Evolutionary conservation across 2,113 vertebrate genomes (phyloP), one percentile per base, ranked within the genome.

Genomic region (Malurus cyaneus): DNA sequence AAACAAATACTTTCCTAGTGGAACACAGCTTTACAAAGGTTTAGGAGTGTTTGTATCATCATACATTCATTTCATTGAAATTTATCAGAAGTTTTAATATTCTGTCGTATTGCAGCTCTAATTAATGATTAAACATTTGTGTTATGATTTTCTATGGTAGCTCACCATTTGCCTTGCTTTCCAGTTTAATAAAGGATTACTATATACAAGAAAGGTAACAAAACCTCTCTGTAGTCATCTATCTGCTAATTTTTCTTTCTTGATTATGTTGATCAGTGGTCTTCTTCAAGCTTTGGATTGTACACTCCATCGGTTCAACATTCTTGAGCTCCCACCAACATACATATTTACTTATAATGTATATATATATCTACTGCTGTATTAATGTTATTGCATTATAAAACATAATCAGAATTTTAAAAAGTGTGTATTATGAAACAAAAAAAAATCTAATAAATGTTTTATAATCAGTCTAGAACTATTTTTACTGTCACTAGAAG

Each of bases 271-370:
- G 15, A 28, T 85, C 5, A 34, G 15, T 47, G 18, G 2, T 94
- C 23, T 87, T 94, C 26, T 87, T 29, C 26, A 49, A 39, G 4
- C 14, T 59, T 53, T 15, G 7, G n/a, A n/a, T 74, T 2, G 2
- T 2, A 1, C 2, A 18, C 8, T 1, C 4, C 5, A 36, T 69
- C 23, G 39, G 18, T 2, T 39, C 36, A 61, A 42, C 32, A 3
- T 12, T 39, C 54, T n/a, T 65, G 21, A 57, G n/a, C 14, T 36
- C 21, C 7, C 5, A 15, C 4, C 8, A 49, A 12, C 11, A 13
- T 57, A 26, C 14, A 9, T 36, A n/a, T 70, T 31, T 70, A 14
- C 67, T 53, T 84, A 12, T 54, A n/a, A 14, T 53, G 5, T 29
- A 5, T 32, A 20, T 59, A 10, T 62, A 4, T 56, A 6, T 46